Evolutionary conservation across 2,888 invertebrate genomes (phyloP), one percentile per base, ranked within the genome.

Genomic region (Scaptomyza cyrtandrae): DNA sequence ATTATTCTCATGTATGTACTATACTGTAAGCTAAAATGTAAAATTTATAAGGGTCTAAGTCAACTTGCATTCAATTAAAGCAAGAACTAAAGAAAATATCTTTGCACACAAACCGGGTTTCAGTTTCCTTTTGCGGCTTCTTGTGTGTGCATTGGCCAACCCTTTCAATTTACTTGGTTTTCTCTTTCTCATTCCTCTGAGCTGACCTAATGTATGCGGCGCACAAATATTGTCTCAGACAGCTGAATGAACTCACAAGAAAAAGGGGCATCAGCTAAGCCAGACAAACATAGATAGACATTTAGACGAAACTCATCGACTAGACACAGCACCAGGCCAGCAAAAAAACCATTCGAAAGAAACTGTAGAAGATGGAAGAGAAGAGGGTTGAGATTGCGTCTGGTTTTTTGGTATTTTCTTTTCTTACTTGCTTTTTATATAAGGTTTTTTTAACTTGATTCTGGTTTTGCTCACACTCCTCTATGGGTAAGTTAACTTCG

Each of bases 201-300:
- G n/a, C 44, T 63, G 67, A 80, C 59, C 64, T 67, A 62, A 75
- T 89, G 86, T 86, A 78, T 86, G 88, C 80, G 80, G 64, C 74
- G 65, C 81, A 61, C 76, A 89, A 89, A 89, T 90, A 89, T 87
- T 89, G 80, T 78, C 88, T 87, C 76, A 81, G 75, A 77, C 75
- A 69, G 72, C 60, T 65, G 76, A 76, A 67, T 70, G 71, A 70
- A 75, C 75, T 70, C 74, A 60, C 55, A 61, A 64, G 46, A 53
- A 41, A 41, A 41, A 50, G 55, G 11, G 55, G 49, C 29, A 55
- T 24, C 69, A 58, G 50, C 57, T 65, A 78, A 80, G 62, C 80
- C 73, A 80, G 70, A 72, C 78, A 82, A 71, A 74, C 73, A 78
- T 41, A 41, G 41, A 41, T 60, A 60, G 71, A 50, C 57, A 50